Evolutionary conservation across 2,888 invertebrate genomes (phyloP).

Genomic region (Hyles lineata): DNA sequence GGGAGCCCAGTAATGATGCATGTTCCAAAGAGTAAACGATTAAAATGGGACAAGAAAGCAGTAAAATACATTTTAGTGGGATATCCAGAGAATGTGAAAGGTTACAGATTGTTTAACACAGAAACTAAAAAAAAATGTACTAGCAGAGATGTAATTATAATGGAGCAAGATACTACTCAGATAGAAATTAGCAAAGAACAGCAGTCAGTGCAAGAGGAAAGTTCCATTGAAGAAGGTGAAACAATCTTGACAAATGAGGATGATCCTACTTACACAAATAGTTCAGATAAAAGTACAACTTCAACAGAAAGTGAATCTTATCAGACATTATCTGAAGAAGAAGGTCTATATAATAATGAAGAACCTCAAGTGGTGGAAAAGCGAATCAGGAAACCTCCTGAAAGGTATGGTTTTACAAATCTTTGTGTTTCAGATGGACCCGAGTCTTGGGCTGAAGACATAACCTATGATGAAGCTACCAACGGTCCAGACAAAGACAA

Average conservation of each 20-base stretch:
- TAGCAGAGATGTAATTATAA: constrained; percentile 30
- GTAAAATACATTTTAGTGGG: constrained; percentile 30
- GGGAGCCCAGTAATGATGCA: constrained; percentile 13
- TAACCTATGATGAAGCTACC: constrained; percentile 32
- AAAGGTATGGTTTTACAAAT: constrained; percentile 31
- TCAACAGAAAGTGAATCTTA: constrained; percentile 20
- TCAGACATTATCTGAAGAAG: constrained; percentile 25
- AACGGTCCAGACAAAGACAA: constrained; percentile 34
- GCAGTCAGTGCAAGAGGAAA: constrained; percentile 16
- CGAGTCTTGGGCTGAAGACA: constrained; percentile 10
- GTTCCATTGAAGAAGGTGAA: background rate
- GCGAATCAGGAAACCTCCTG: constrained; percentile 17
- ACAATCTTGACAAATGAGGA: background rate
- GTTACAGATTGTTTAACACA: constrained; percentile 33
- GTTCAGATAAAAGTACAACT: background rate
- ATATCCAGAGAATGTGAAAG: constrained; percentile 34
- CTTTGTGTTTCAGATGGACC: constrained; percentile 14
- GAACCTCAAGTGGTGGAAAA: background rate
- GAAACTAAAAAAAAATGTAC: constrained; percentile 24
- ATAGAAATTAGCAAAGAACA: constrained; percentile 17
- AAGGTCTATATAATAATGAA: background rate
- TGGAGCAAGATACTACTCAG: constrained; percentile 27
- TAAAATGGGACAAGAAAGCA: constrained; percentile 34
- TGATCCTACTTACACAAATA: constrained; percentile 20
- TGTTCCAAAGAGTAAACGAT: constrained; percentile 27